phyloP scores from a whole-genome alignment of 2,113 vertebrate species.

The Ceyx cyanopectus region DNA sequence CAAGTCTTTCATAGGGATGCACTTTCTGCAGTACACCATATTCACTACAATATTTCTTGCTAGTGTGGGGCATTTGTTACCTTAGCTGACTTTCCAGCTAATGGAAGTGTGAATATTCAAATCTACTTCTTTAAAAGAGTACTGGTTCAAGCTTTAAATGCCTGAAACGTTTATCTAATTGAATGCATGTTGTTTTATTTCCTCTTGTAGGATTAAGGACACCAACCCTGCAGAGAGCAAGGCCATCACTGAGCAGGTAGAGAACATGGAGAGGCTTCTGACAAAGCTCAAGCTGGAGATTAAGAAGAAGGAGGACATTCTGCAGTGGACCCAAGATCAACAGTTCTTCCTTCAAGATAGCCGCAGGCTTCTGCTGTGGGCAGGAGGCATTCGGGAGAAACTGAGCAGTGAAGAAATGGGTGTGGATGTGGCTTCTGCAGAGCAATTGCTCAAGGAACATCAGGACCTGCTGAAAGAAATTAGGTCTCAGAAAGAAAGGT shows the following conservation, averaged over 20 bases:
- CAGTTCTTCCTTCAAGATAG: constrained; percentile 82
- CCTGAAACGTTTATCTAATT: not conserved
- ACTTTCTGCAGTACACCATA: not conserved
- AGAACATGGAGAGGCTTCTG: constrained; percentile 81
- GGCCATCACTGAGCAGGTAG: constrained; percentile 81
- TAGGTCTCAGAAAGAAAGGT: constrained; percentile 81
- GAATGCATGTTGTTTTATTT: not conserved
- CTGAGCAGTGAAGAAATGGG: constrained; percentile 78
- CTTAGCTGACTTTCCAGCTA: not conserved
- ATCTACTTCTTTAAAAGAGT: not conserved
- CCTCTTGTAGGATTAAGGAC: constrained; percentile 80
- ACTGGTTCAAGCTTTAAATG: not conserved
- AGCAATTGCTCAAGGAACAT: constrained; percentile 80
- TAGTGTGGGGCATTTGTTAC: not conserved
- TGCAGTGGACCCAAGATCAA: constrained; percentile 66
- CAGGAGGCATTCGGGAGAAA: constrained; percentile 68
- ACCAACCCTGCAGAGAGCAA: constrained; percentile 82
- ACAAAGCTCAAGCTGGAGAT: constrained; percentile 70
- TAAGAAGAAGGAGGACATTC: constrained; percentile 25
- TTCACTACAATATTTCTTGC: not conserved
- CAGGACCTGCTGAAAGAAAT: constrained; percentile 83
- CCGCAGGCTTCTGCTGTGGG: constrained; percentile 78
- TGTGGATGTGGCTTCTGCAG: constrained; percentile 78
- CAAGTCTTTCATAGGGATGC: not conserved
- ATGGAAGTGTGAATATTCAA: not conserved